A percentile compares a stretch with the other conserved stretches of the same genome.
These are phyloP conservation scores for Formicarius rufipectus DNA, from an alignment of 2,113 vertebrate genomes.

Conservation along the genomic window DNA sequence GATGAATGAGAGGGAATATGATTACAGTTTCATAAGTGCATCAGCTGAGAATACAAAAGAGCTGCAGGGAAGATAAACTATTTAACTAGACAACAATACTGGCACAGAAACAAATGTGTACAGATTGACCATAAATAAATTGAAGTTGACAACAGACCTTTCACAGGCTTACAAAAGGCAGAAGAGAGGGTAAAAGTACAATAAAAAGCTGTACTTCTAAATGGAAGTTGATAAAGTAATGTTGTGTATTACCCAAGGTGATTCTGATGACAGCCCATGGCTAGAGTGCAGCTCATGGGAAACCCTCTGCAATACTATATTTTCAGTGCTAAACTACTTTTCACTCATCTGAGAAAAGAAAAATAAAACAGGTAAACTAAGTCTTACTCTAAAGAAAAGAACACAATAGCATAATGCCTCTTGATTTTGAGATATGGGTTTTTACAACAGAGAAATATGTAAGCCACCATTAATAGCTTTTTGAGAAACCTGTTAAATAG, in stretches of 20 bases:
- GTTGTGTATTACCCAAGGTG: background rate
- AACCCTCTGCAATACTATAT: background rate
- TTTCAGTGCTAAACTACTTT: background rate
- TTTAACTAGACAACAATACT: slow-evolving; percentile 1
- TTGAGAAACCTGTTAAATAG: background rate
- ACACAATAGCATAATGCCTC: background rate
- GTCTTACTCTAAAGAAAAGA: background rate
- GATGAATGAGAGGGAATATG: background rate
- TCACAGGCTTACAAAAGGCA: background rate
- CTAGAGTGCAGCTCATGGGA: background rate
- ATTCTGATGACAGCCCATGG: background rate
- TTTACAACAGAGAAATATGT: background rate
- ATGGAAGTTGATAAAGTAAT: background rate
- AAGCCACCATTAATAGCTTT: background rate
- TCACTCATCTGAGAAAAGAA: background rate
- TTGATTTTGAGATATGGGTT: background rate
- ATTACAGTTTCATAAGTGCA: background rate
- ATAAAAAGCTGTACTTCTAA: background rate
- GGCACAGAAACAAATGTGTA: background rate
- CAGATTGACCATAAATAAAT: slow-evolving; percentile 21
- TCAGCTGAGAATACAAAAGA: background rate
- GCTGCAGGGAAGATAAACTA: slow-evolving; percentile 7
- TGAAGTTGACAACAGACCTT: background rate
- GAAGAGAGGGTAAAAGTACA: background rate
- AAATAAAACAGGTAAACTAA: background rate